A percentile compares a stretch with the other conserved stretches of the same genome.
Evolutionary conservation across 2,888 invertebrate species (phyloP).

Genomic region (Formica aserva): DNA sequence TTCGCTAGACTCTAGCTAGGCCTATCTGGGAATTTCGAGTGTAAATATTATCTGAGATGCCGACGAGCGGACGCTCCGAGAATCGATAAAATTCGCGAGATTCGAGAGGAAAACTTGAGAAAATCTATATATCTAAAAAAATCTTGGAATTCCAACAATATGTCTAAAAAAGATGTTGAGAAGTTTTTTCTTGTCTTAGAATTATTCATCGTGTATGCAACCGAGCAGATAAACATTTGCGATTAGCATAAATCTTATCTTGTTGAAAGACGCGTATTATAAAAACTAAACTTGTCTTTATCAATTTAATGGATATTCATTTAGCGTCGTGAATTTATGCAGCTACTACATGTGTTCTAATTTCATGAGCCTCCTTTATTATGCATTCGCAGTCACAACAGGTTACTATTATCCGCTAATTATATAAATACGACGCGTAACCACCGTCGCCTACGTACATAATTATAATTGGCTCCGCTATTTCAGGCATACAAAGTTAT

Average conservation of each 20-base stretch:
- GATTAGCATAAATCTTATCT: background rate
- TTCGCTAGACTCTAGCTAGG: constrained; percentile 3
- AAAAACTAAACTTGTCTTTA: background rate
- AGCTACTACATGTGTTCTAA: background rate
- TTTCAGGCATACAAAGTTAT: constrained; percentile 2
- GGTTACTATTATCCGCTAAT: constrained; percentile 48
- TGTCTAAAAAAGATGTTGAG: background rate
- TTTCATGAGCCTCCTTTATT: constrained; percentile 40
- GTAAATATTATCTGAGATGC: background rate
- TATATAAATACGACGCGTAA: constrained; percentile 47
- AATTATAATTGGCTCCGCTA: constrained; percentile 35
- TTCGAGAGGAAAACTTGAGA: background rate
- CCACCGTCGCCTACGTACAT: constrained; percentile 18
- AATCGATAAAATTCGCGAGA: background rate
- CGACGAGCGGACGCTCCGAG: background rate
- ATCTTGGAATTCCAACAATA: background rate
- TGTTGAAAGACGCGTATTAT: background rate
- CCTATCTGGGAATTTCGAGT: constrained; percentile 10
- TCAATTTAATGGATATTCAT: constrained; percentile 40
- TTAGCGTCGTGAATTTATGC: constrained; percentile 34
- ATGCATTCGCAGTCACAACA: constrained; percentile 20
- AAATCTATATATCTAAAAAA: background rate
- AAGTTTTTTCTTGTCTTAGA: background rate
- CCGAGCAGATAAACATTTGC: background rate
- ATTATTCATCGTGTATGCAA: background rate